These are phyloP conservation scores for Halocynthia roretzi DNA, from an alignment of 23 tunicate genomes.

Conservation along the genomic window DNA sequence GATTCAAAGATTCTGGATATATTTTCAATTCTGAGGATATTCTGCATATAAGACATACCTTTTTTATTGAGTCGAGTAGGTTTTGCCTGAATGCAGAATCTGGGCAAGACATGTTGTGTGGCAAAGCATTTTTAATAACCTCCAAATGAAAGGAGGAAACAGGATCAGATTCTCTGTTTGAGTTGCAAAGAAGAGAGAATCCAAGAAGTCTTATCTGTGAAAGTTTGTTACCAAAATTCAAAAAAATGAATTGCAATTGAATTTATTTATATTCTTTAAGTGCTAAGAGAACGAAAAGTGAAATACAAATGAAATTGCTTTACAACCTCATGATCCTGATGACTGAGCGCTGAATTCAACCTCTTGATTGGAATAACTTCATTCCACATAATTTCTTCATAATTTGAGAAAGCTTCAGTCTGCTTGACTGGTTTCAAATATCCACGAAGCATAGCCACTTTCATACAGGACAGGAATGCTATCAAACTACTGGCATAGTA, in stretches of 20 bases:
- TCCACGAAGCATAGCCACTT: background rate
- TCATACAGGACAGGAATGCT: conserved; percentile 7
- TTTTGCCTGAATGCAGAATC: conserved; percentile 60
- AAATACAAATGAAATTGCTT: background rate
- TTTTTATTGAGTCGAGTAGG: conserved; percentile 32
- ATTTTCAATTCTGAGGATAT: background rate
- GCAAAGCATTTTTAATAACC: conserved; percentile 23
- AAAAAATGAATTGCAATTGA: background rate
- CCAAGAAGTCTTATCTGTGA: conserved; percentile 39
- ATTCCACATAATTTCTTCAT: background rate
- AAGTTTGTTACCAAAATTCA: background rate
- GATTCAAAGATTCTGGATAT: background rate
- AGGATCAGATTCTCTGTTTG: conserved; percentile 36
- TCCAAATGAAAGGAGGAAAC: conserved; percentile 14
- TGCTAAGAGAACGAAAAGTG: background rate
- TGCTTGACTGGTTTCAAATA: background rate
- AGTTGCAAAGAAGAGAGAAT: conserved; percentile 39
- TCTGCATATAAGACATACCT: conserved; percentile 18
- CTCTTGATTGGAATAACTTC: background rate
- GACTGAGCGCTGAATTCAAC: conserved; percentile 41
- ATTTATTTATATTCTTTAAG: background rate
- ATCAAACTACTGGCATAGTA: background rate
- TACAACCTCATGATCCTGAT: conserved; percentile 40
- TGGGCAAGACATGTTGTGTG: conserved; percentile 46
- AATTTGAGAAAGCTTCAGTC: no score